Base-by-base conservation (phyloP, 23 tunicate species). In the Oikopleura vanhoeffeni region DNA sequence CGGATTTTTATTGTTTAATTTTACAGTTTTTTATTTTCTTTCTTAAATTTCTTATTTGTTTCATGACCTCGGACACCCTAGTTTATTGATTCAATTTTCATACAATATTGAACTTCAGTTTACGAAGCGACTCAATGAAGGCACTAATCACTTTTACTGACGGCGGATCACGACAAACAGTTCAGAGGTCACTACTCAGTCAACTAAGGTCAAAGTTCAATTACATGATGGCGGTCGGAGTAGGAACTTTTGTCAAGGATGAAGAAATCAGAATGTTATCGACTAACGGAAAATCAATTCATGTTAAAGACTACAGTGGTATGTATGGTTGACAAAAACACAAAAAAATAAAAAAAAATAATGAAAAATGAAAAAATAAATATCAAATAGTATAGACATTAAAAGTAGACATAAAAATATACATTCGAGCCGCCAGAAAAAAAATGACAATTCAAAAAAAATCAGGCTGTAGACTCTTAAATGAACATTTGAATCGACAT, bases 251-350 rank as follows among this genome's bases (percentile, higher is more conserved):
- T 30, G 79, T 30, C 32, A 18, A 30, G 3, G 79, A 71, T 32
- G 79, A 71, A 3, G 79, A 71, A 30, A 2, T 71, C 3, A 28
- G 79, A 30, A 24, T 32, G 79, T 38, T 71, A 18, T 71, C 79
- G 3, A 71, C 79, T 2, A 71, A 71, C 4, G 79, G 79, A 18
- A 33, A 38, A 71, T 71, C 79, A 28, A 71, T 71, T 32, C 79
- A 71, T 30, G 79, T 71, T 71, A 71, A 71, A 30, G 79, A 71
- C 2, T 71, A 24, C 38, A 38, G 32, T 71, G 79, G 79, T 71
- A 13, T 18, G 38, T 71, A n/a, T n/a, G n/a, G n/a, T n/a, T n/a
- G n/a, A n/a, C n/a, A n/a, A n/a, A n/a, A n/a, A n/a, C n/a, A n/a
- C n/a, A n/a, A n/a, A n/a, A n/a, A n/a, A n/a, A n/a, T n/a, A n/a